These are phyloP conservation scores for Otis tarda DNA, from an alignment of 2,113 vertebrate genomes.

Conservation along the genomic window DNA sequence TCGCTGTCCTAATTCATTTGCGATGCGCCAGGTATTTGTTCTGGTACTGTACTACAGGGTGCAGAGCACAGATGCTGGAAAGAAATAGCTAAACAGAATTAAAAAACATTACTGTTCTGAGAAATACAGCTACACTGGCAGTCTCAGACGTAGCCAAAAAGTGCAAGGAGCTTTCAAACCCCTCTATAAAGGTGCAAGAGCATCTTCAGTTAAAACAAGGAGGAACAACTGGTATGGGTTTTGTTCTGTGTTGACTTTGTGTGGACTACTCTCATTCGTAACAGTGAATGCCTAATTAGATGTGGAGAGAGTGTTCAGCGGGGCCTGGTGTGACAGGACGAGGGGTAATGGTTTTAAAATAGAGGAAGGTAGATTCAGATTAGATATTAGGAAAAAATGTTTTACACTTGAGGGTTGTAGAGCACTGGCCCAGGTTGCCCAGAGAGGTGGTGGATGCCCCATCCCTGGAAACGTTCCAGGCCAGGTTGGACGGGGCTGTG, in stretches of 20 bases:
- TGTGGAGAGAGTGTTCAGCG: too few species aligned
- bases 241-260: background rate
- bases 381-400: too few species aligned
- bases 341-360: too few species aligned
- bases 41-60: background rate
- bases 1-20: background rate
- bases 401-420: too few species aligned
- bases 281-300: too few species aligned
- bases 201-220: background rate
- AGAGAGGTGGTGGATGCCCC: too few species aligned
- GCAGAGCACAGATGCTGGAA: too few species aligned
- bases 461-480: too few species aligned
- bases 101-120: background rate
- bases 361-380: too few species aligned
- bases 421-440: too few species aligned
- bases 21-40: background rate
- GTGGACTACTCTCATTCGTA: background rate
- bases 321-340: too few species aligned
- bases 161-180: background rate
- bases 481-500: too few species aligned
- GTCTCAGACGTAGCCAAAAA: background rate
- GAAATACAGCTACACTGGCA: fast-evolving
- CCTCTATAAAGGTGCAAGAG: fast-evolving
- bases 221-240: background rate
- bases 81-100: background rate